These are phyloP conservation scores for Serilophus lunatus DNA, from an alignment of 2,113 vertebrate genomes.

Conservation along the genomic window DNA sequence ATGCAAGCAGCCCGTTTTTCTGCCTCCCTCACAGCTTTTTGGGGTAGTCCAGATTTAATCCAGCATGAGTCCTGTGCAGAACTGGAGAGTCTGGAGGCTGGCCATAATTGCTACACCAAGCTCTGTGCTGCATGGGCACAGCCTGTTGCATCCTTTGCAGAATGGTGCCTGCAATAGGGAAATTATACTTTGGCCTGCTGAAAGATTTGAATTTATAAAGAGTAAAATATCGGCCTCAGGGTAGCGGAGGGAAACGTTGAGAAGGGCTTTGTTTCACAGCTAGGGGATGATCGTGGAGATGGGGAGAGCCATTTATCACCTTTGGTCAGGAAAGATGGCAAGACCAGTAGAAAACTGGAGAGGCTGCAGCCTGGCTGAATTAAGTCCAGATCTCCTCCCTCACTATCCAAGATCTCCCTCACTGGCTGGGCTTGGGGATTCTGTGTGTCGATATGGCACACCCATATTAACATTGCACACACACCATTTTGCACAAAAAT, in stretches of 20 bases:
- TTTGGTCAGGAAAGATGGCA: neutral
- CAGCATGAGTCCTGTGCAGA: neutral
- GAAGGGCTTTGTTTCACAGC: neutral
- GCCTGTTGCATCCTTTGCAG: neutral
- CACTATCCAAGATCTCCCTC: neutral
- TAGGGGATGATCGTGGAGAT: neutral
- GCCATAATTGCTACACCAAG: neutral
- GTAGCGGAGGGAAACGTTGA: neutral
- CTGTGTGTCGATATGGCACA: neutral
- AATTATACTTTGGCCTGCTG: neutral
- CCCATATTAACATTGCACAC: neutral
- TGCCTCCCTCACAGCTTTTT: neutral
- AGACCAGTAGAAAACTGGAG: neutral
- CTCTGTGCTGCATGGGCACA: neutral
- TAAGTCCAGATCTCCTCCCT: neutral
- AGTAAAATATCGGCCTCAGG: neutral
- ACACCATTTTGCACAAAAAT: neutral
- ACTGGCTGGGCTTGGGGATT: no score
- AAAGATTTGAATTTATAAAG: neutral
- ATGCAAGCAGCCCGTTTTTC: neutral
- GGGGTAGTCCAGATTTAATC: neutral
- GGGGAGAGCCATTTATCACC: neutral
- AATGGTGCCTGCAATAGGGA: neutral
- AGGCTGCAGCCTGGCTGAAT: neutral
- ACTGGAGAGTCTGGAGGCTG: neutral